phyloP scores from a whole-genome alignment of 2,113 vertebrate genomes.

The Sialia sialis region DNA sequence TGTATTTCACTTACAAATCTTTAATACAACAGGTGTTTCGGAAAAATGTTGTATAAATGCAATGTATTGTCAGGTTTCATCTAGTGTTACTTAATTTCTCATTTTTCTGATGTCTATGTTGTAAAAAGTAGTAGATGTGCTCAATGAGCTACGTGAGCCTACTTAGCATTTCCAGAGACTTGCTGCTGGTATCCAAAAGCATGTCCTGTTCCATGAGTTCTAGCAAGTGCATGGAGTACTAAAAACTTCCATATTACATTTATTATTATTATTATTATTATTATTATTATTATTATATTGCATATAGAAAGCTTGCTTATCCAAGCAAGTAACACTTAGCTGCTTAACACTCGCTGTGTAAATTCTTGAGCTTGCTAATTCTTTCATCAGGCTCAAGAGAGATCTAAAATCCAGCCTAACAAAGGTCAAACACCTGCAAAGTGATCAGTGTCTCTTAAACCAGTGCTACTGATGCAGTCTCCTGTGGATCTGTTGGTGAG shows the following conservation, averaged over 20 bases:
- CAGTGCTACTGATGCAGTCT: neutral
- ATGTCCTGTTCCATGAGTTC: neutral
- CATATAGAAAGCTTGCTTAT: neutral
- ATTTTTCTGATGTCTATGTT: neutral
- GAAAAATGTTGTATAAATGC: neutral
- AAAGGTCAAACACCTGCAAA: neutral
- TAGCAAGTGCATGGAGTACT: neutral
- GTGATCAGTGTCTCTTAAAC: neutral
- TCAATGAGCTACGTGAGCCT: neutral
- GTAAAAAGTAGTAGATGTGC: neutral
- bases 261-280: too few species aligned
- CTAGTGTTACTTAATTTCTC: neutral
- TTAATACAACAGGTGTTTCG: neutral
- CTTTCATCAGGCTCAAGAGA: neutral
- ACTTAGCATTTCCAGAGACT: neutral
- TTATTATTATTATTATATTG: too few species aligned
- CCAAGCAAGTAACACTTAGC: accelerated
- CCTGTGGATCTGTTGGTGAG: neutral
- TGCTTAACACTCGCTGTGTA: neutral
- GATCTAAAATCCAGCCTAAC: neutral
- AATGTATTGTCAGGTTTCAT: neutral
- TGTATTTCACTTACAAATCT: neutral
- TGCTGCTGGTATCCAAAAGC: neutral
- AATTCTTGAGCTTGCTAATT: neutral
- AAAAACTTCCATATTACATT: neutral